A percentile compares a stretch with the other conserved stretches of the same genome.
Conservation (phyloP, 2,888 invertebrate genomes). For the Chrysomela aeneicollis region DNA sequence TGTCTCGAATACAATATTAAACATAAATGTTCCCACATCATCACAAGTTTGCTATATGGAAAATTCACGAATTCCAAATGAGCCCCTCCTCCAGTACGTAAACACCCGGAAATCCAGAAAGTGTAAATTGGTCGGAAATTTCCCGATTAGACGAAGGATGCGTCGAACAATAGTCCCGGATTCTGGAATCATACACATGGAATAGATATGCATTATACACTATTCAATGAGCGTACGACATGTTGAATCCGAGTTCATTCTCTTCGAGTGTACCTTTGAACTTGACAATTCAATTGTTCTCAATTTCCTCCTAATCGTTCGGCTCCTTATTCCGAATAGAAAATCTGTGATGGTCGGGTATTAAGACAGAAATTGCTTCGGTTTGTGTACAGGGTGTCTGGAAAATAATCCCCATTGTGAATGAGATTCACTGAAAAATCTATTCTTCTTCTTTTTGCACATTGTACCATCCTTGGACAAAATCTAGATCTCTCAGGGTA, state of each 20-base stretch:
- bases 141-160: conserved; percentile 53
- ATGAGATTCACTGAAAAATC: no score
- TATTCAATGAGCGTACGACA: conserved; percentile 53
- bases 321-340: conserved; percentile 41
- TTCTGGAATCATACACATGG: conserved; percentile 58
- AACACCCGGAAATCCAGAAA: conserved; percentile 21
- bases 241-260: conserved; percentile 52
- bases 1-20: no score
- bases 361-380: conserved; percentile 6
- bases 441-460: no score
- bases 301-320: conserved; percentile 51
- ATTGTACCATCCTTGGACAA: no score
- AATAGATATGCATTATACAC: conserved; percentile 58
- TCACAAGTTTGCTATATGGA: background rate
- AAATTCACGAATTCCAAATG: conserved; percentile 1
- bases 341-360: conserved; percentile 28
- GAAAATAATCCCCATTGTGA: no score
- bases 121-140: conserved; percentile 54
- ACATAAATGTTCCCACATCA: conserved; percentile 16
- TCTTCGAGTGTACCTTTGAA: conserved; percentile 57
- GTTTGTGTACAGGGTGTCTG: background rate
- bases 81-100: background rate
- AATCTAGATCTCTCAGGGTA: no score
- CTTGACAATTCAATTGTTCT: conserved; percentile 59
- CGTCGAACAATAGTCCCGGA: conserved; percentile 58